These are phyloP conservation scores for Drosophila gaucha DNA, from an alignment of 2,888 invertebrate genomes.

Conservation along the genomic window DNA sequence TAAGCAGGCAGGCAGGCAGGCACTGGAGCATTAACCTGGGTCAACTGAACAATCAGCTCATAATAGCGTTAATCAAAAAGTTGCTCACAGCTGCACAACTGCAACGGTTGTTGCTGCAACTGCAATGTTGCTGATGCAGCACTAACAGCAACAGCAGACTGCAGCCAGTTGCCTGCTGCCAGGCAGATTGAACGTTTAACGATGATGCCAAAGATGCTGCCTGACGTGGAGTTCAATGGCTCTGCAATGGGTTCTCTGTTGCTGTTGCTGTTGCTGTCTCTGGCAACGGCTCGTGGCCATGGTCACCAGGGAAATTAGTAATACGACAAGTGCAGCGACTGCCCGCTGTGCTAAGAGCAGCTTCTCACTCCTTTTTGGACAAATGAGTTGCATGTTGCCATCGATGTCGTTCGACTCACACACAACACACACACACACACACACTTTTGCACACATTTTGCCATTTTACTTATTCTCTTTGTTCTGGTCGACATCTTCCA, in stretches of 20 bases:
- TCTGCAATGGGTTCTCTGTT: conserved; percentile 22
- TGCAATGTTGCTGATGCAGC: conserved; percentile 51
- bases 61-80: conserved; percentile 81
- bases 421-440: conserved; percentile 15
- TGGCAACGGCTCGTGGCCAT: conserved; percentile 47
- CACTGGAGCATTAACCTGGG: conserved; percentile 67
- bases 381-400: conserved; percentile 76
- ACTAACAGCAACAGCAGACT: conserved; percentile 22
- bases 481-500: conserved; percentile 45
- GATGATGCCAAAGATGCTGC: conserved; percentile 50
- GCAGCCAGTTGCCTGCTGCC: neutral
- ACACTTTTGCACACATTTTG: conserved; percentile 30
- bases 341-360: conserved; percentile 27
- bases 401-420: conserved; percentile 22
- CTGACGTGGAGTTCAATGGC: conserved; percentile 43
- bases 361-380: conserved; percentile 42
- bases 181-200: conserved; percentile 69
- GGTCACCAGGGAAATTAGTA: conserved; percentile 81
- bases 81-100: conserved; percentile 45
- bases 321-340: conserved; percentile 76
- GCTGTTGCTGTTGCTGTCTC: conserved; percentile 4
- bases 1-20: conserved; percentile 12
- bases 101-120: conserved; percentile 25
- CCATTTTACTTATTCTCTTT: conserved; percentile 73
- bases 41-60: conserved; percentile 78